phyloP scores from a whole-genome alignment of 2,113 vertebrate species.

The Antechinus flavipes region DNA sequence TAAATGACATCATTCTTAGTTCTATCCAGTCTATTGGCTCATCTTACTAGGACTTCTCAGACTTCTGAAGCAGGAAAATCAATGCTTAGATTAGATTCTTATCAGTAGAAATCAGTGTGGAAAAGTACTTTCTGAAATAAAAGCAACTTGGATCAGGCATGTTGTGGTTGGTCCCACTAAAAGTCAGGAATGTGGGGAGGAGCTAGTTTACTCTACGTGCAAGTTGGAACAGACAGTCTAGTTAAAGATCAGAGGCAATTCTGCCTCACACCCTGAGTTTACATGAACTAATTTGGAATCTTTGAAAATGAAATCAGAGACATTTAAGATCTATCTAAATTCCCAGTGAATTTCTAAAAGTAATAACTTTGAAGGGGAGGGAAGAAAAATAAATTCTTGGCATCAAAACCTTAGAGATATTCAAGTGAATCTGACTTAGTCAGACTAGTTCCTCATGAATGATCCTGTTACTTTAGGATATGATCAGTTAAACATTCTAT shows the following conservation, averaged over 20 bases:
- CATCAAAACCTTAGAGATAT: neutral
- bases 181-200: constrained; percentile 78
- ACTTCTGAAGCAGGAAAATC: constrained; percentile 52
- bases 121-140: constrained; percentile 81
- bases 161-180: constrained; percentile 66
- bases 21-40: constrained; percentile 64
- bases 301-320: constrained; percentile 44
- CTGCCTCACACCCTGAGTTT: constrained; percentile 40
- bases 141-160: constrained; percentile 72
- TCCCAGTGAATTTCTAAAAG: neutral
- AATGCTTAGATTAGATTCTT: constrained; percentile 52
- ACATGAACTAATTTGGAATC: constrained; percentile 18
- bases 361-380: neutral
- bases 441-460: neutral
- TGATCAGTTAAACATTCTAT: neutral
- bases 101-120: constrained; percentile 75
- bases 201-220: constrained; percentile 38
- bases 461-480: neutral
- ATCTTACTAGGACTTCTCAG: constrained; percentile 62
- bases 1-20: constrained; percentile 71
- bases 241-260: neutral
- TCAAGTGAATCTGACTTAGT: neutral
- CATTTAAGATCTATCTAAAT: neutral
- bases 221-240: constrained; percentile 38
- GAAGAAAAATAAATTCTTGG: neutral